These are phyloP conservation scores for Drosophila nr. perissopoda DNA, from an alignment of 2,888 invertebrate genomes.

Conservation along the genomic window DNA sequence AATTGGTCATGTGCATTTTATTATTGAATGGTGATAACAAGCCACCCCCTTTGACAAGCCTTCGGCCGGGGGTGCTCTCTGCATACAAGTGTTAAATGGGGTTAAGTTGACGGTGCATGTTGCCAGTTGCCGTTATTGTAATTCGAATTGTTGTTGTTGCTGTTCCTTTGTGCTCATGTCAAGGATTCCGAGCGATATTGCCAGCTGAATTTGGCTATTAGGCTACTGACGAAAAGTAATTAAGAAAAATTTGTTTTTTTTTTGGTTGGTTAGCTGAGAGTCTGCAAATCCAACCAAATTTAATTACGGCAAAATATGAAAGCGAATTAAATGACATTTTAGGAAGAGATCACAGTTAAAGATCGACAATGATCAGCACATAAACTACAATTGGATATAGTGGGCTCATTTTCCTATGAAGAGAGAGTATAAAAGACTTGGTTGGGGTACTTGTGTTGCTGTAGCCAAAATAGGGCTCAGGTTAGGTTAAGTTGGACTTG, in stretches of 20 bases:
- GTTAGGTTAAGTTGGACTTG: not conserved
- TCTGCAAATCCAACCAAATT: not conserved
- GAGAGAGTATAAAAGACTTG: not conserved
- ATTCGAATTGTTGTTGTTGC: not conserved
- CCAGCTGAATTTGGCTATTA: constrained; percentile 12
- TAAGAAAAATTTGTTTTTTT: not conserved
- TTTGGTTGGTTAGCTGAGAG: not conserved
- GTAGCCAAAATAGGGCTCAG: not conserved
- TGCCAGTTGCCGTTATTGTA: constrained; percentile 27
- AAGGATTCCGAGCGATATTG: constrained; percentile 26
- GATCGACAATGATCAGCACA: not conserved
- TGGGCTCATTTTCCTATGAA: not conserved
- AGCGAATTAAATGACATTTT: not conserved
- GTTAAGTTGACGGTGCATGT: constrained; percentile 66
- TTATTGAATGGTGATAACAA: constrained; percentile 79
- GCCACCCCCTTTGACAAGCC: constrained; percentile 26
- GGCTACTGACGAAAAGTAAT: not conserved
- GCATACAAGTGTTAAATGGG: constrained; percentile 71
- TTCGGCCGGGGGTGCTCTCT: constrained; percentile 34
- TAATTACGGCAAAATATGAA: not conserved
- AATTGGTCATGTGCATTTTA: constrained; percentile 69
- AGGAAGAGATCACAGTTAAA: not conserved
- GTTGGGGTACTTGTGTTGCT: not conserved
- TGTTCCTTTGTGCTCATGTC: constrained; percentile 21
- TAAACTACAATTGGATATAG: not conserved